Evolutionary conservation across 2,888 invertebrate species (phyloP), one percentile per base, ranked within the genome.

Genomic region (Cenopis cana): DNA sequence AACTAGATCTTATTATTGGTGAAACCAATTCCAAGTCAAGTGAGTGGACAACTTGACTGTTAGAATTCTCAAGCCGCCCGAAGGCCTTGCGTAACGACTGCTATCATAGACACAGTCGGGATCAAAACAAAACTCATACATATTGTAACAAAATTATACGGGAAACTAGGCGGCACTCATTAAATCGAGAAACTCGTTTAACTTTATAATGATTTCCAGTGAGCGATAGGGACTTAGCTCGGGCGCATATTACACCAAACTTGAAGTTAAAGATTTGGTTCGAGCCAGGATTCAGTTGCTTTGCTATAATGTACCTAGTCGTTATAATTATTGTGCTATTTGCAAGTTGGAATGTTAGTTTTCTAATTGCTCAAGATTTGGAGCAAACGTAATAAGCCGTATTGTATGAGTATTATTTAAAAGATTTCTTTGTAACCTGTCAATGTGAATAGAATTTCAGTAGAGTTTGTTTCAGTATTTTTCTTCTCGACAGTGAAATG

Each of bases 181-280:
- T 82, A 78, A 77, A 79, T 73, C 36, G 73, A 54, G 72, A 75
- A 84, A 83, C 80, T 83, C 81, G 79, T 85, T 85, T 79, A 81
- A 86, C 77, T 83, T 83, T 79, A 74, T 82, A 85, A 86, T 82
- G 80, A 82, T 85, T 82, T 84, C 50, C 73, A 61, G 20, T 76
- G 75, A 74, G 76, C 76, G 78, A 80, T 81, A 76, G 79, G 62
- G 75, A 79, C 78, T 78, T 77, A 78, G 66, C 67, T 68, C 73
- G 75, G 76, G 68, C 68, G 72, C 61, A 49, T 66, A 46, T 70
- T 56, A 65, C 60, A 68, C 36, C 46, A 65, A n/a, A 81, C 38
- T 24, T 54, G 46, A n/a, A 57, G 41, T 36, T 38, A 50, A 68
- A 68, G 50, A 68, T 59, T 68, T 50, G 36, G 50, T 49, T 24